These are phyloP conservation scores for Pterophyllum scalare DNA, from an alignment of 2,113 vertebrate genomes.

Conservation along the genomic window DNA sequence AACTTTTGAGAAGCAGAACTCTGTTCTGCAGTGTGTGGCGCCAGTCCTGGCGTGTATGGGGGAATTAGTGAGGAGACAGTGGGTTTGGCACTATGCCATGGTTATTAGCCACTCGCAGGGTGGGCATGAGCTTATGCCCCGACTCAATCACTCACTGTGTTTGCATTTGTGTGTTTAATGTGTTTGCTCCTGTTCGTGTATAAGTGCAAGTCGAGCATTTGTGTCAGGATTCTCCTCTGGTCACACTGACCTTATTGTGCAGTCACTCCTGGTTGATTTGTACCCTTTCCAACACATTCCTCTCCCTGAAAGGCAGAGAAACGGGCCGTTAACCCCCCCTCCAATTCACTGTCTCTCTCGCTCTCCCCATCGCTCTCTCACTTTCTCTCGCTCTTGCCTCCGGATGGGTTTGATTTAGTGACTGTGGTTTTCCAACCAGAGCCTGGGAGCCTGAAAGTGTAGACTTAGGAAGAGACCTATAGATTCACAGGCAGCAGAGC, in stretches of 20 bases:
- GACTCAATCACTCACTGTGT: conserved; percentile 71
- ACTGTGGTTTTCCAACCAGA: conserved; percentile 73
- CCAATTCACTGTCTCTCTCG: neutral
- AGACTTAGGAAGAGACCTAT: conserved; percentile 67
- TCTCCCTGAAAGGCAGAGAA: conserved; percentile 56
- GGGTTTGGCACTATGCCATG: conserved; percentile 84
- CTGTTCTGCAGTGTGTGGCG: conserved; percentile 73
- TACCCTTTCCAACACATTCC: conserved; percentile 75
- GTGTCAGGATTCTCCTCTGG: conserved; percentile 67
- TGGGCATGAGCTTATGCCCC: conserved; percentile 68
- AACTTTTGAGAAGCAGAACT: conserved; percentile 69
- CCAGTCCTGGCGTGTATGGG: conserved; percentile 75
- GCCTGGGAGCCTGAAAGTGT: conserved; percentile 61
- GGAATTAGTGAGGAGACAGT: conserved; percentile 84
- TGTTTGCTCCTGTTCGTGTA: conserved; percentile 68
- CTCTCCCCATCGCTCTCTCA: neutral
- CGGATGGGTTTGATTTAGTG: conserved; percentile 77
- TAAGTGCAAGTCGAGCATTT: conserved; percentile 46
- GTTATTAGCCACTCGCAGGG: conserved; percentile 79
- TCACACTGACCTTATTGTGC: conserved; percentile 79
- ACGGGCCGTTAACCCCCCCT: conserved; percentile 42
- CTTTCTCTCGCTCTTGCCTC: conserved; percentile 48
- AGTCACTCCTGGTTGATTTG: conserved; percentile 76
- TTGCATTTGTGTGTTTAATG: conserved; percentile 63
- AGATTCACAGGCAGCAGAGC: conserved; percentile 69